A percentile compares a stretch with the other conserved stretches of the same genome.
These are phyloP conservation scores for Cephus sareptanus DNA, from an alignment of 2,888 invertebrate genomes.

Conservation along the genomic window DNA sequence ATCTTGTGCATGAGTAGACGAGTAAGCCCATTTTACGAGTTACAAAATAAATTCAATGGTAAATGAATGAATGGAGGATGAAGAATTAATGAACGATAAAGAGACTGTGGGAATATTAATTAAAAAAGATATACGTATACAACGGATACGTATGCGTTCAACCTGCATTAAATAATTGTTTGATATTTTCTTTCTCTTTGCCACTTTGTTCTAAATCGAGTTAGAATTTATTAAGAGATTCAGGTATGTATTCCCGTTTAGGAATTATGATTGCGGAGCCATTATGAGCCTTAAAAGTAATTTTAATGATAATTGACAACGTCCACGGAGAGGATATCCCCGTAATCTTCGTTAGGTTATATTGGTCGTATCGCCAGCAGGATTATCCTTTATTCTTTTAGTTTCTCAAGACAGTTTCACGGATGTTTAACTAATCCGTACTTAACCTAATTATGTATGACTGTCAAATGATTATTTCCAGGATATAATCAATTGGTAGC, in stretches of 20 bases:
- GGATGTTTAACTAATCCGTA: background rate
- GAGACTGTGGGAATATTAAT: background rate
- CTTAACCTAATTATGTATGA: background rate
- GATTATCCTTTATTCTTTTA: background rate
- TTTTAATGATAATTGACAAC: background rate
- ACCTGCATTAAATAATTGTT: background rate
- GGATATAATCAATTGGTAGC: background rate
- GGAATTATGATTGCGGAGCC: background rate
- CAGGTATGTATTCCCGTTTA: background rate
- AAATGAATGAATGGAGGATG: constrained; percentile 13
- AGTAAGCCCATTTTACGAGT: constrained; percentile 41
- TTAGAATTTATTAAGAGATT: background rate
- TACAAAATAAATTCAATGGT: constrained; percentile 37
- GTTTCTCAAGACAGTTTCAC: background rate
- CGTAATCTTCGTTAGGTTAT: background rate
- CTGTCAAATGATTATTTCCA: background rate
- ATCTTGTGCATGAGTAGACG: constrained; percentile 45
- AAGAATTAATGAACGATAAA: background rate
- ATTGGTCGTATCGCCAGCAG: background rate
- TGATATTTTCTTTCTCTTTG: background rate
- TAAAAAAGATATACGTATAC: background rate
- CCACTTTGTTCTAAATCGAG: background rate
- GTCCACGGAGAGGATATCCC: background rate
- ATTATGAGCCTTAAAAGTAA: background rate
- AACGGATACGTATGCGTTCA: background rate